Percentiles rank a stretch among this genome's conserved stretches.
Conservation (phyloP, 2,797 vertebrate genomes). For the Alouatta caraya region DNA sequence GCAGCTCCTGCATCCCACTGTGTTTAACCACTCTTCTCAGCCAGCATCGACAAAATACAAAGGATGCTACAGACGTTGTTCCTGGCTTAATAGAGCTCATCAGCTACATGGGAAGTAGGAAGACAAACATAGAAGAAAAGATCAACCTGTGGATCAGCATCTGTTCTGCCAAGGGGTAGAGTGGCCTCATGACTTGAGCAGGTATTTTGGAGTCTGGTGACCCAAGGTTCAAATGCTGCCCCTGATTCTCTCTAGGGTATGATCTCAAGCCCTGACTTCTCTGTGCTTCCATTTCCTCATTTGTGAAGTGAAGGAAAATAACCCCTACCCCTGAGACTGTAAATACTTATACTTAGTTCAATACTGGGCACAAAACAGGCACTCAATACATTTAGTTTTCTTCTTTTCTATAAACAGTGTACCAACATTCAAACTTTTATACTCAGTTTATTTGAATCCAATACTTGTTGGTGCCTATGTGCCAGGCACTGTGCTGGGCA, state of each 20-base stretch:
- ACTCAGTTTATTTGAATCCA: not conserved
- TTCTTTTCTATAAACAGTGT: not conserved
- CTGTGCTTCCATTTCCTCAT: not conserved
- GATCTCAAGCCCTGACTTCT: not conserved
- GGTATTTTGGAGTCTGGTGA: not conserved
- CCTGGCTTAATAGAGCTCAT: not conserved
- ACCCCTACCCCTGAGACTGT: not conserved
- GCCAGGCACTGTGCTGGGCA: not conserved
- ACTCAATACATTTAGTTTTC: not conserved
- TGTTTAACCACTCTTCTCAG: not conserved
- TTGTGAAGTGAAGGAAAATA: not conserved
- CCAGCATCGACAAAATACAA: not conserved
- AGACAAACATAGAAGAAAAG: not conserved
- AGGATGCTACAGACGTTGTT: not conserved
- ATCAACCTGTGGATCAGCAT: not conserved
- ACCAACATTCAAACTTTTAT: not conserved
- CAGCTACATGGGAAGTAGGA: not conserved
- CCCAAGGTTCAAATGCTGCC: not conserved
- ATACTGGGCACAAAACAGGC: not conserved
- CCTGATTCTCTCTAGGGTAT: not conserved
- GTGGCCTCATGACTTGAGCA: accelerated
- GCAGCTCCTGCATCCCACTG: not conserved
- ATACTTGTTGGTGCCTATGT: not conserved
- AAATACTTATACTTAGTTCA: not conserved
- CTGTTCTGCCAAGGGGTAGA: not conserved